Evolutionary conservation across 1,140 invertebrate genomes (phyloP).

Genomic region (Leptinotarsa lineolata): DNA sequence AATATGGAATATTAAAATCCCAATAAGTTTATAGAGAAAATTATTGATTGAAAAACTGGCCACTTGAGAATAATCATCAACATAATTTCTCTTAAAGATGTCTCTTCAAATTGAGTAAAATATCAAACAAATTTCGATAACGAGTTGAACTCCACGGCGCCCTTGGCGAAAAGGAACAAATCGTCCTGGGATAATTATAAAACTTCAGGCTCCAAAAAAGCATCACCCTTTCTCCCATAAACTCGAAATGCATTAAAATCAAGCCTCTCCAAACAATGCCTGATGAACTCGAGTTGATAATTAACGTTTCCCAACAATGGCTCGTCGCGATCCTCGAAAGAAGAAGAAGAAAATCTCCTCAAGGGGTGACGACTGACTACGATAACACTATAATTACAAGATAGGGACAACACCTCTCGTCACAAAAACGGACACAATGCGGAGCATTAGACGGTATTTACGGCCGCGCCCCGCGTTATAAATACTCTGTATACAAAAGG

Average conservation of each 20-base stretch:
- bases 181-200: background rate
- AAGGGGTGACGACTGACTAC: slow-evolving; percentile 25
- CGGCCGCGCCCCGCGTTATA: slow-evolving; percentile 40
- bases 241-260: slow-evolving; percentile 3
- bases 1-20: too few relatives aligned
- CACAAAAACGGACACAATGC: slow-evolving; percentile 46
- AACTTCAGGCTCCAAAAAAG: background rate
- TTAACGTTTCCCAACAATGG: slow-evolving; percentile 20
- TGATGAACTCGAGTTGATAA: slow-evolving; percentile 22
- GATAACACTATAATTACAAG: slow-evolving; percentile 46
- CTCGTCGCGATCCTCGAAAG: background rate
- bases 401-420: slow-evolving; percentile 44
- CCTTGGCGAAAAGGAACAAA: background rate
- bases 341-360: slow-evolving; percentile 18
- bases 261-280: slow-evolving; percentile 7
- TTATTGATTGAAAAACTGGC: too few relatives aligned
- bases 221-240: background rate
- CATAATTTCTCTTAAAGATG: background rate
- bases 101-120: background rate
- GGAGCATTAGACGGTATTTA: slow-evolving; percentile 48
- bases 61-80: too few relatives aligned
- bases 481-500: slow-evolving; percentile 40
- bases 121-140: slow-evolving; percentile 5
- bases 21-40: too few relatives aligned
- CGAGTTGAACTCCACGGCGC: background rate